Evolutionary conservation across 2,888 invertebrate species (phyloP).

Genomic region (Drosophila niveifrons): DNA sequence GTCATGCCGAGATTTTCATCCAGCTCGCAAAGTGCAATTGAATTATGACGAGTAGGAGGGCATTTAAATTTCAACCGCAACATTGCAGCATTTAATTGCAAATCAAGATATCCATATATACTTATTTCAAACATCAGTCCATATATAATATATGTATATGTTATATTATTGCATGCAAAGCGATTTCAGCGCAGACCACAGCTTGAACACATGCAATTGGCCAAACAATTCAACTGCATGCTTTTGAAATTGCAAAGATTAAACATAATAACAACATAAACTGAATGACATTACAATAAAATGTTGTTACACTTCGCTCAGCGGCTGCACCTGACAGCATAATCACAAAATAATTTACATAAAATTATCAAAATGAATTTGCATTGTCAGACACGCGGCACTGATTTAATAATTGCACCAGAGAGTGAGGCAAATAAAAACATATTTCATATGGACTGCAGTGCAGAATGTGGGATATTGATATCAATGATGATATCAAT

Average conservation of each 20-base stretch:
- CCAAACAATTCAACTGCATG: constrained; percentile 52
- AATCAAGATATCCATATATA: neutral
- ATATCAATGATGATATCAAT: constrained; percentile 1
- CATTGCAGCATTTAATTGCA: neutral
- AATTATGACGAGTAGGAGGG: constrained; percentile 12
- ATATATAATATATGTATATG: no score
- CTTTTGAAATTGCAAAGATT: constrained; percentile 32
- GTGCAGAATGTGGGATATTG: neutral
- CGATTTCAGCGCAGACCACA: neutral
- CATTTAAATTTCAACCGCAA: constrained; percentile 7
- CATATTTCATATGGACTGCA: neutral
- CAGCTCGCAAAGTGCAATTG: constrained; percentile 51
- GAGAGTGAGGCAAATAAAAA: neutral
- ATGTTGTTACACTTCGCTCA: constrained; percentile 44
- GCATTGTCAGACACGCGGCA: constrained; percentile 41
- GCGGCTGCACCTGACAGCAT: constrained; percentile 62
- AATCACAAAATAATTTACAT: constrained; percentile 70
- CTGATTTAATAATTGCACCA: constrained; percentile 17
- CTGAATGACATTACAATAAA: constrained; percentile 53
- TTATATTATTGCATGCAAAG: constrained; percentile 13
- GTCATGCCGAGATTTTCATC: constrained; percentile 47
- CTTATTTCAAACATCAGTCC: neutral
- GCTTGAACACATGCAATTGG: constrained; percentile 45
- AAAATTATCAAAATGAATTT: constrained; percentile 64
- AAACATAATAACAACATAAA: constrained; percentile 46